phyloP scores from a whole-genome alignment of 2,888 invertebrate species.

The Thecophora atra region DNA sequence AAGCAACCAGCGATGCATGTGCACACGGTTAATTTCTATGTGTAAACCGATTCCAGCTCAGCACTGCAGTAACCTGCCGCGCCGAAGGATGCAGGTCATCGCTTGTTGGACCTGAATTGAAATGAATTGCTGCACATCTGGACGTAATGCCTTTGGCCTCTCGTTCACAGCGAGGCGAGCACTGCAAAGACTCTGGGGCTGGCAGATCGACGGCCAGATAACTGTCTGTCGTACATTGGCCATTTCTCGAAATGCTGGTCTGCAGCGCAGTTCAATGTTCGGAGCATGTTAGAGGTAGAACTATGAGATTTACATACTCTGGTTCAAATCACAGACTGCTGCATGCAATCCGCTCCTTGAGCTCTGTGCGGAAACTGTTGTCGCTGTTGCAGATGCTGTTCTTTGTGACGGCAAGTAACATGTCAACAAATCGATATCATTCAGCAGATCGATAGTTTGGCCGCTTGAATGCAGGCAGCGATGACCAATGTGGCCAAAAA shows the following conservation, averaged over 20 bases:
- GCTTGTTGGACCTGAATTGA: conserved; percentile 12
- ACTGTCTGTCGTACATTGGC: conserved; percentile 28
- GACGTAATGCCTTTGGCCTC: conserved; percentile 27
- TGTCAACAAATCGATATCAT: conserved; percentile 42
- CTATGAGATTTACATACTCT: conserved; percentile 32
- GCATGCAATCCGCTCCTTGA: neutral
- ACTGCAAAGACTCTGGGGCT: neutral
- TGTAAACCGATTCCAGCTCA: neutral
- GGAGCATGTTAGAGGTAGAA: neutral
- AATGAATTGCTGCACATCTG: conserved; percentile 30
- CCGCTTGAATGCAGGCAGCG: neutral
- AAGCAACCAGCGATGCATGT: neutral
- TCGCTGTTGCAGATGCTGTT: conserved; percentile 30
- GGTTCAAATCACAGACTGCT: conserved; percentile 28
- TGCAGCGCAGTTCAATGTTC: neutral
- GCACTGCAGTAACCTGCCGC: conserved; percentile 25
- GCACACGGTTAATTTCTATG: neutral
- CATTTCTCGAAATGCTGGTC: conserved; percentile 28
- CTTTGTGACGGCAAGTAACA: conserved; percentile 41
- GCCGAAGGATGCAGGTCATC: conserved; percentile 34
- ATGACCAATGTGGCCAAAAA: neutral
- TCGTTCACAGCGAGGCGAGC: neutral
- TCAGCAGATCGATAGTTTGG: conserved; percentile 32
- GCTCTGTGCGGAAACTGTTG: conserved; percentile 23
- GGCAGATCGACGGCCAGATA: conserved; percentile 33